Base-by-base conservation (phyloP, 1,140 invertebrate genomes). In the Eumeta japonica region DNA sequence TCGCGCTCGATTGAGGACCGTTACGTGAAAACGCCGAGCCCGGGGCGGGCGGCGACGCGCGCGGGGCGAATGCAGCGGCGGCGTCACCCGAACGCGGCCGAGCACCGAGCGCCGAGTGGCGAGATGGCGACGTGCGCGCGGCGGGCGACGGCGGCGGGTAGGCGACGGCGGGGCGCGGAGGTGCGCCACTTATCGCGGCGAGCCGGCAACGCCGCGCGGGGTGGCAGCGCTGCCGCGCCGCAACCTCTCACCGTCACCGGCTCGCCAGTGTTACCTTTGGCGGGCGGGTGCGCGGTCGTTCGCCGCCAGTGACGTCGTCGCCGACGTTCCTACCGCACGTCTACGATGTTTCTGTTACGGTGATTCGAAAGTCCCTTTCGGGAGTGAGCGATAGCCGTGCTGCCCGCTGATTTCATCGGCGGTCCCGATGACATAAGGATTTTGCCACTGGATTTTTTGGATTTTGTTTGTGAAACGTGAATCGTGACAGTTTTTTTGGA, bases 271-370 rank as follows among this genome's bases (percentile, higher is more conserved):
- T 71, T 73, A 73, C 68, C 68, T 73, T 73, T 73, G 68, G 66
- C 68, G 68, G 68, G 60, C 61, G 65, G 61, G 65, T 47, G 60
- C 53, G 52, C 47, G 63, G 68, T 71, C 50, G 68, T 54, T 59
- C 50, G 61, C 53, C 54, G 63, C 54, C 52, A 73, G 66, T 71
- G 64, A 68, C 62, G 68, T 60, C 60, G 59, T 43, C 51, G 62
- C 60, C 61, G 61, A 59, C 61, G 52, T 57, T 71, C 68, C 61
- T 60, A 58, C 52, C 59, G 60, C 66, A 71, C 68, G 68, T 74
- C 64, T 70, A 70, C 71, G 50, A 74, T 74, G 70, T 73, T 66
- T 66, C n/a, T n/a, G n/a, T n/a, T n/a, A n/a, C 65, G 67, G 62
- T 71, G 60, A 71, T 61, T 61, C 62, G 55, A 55, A 64, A 64